Evolutionary conservation across 2,888 invertebrate species (phyloP), one percentile per base, ranked within the genome.

Genomic region (Aleiodes leptofemur): DNA sequence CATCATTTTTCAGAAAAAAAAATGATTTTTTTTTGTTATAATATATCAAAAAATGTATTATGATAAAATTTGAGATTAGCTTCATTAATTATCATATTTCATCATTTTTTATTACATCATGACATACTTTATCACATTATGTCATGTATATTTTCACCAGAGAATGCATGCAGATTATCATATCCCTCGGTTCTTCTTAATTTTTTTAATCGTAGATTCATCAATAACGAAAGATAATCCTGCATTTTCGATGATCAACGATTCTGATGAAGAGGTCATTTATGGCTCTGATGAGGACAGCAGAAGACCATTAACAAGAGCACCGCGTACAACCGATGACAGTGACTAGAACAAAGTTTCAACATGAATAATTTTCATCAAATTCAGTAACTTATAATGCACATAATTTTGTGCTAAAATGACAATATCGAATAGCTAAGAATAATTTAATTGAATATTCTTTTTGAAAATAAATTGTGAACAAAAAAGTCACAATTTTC

Each of bases 231-330:
- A 98, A 91, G 98, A 98, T 91, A 98, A 98, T 91, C 98, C 98
- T 66, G 96, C 98, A 11, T 96, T 98, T 90, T 98, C 98, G 29
- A 98, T 99, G 98, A 95, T 98, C 83, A 98, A 98, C 90, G 98
- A 99, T 87, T 98, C 98, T 0, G 98, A 98, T 87, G 98, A 98
- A 90, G 97, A 97, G 81, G 97, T 98, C 8, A 95, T 98, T 84
- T 98, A 98, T 88, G 98, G 97, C 29, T 96, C 96, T 0, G 96
- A 96, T 80, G 96, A 96, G 84, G 96, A 96, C 84, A 96, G 95
- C 84, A 92, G 96, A 76, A 92, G 95, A 78, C 96, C 96, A 0
- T 91, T 96, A 69, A 96, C 95, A 81, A 92, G 95, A 69, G 91
- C 92, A 68, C 86, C 88, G 31, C 92, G 93, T 85, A 94, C 93